phyloP scores from a whole-genome alignment of 2,113 vertebrate species.

The Callipepla squamata region DNA sequence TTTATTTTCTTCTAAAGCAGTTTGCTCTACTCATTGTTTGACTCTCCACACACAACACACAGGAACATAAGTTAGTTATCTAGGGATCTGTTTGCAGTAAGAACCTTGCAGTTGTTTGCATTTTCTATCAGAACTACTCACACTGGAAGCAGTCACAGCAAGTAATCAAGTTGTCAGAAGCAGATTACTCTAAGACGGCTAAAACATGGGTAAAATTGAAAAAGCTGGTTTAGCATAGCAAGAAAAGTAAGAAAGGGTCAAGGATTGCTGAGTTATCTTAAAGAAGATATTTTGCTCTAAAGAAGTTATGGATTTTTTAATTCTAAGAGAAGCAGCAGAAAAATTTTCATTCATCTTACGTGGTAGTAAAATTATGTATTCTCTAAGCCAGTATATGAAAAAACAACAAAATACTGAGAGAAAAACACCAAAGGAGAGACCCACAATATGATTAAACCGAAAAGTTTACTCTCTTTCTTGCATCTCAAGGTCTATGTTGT shows the following conservation, averaged over 20 bases:
- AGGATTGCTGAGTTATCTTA: not conserved
- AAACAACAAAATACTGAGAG: not conserved
- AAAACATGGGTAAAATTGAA: accelerated
- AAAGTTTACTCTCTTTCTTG: not conserved
- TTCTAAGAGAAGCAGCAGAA: not conserved
- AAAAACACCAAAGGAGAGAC: not conserved
- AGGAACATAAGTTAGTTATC: not conserved
- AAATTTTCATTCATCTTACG: not conserved
- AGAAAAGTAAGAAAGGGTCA: not conserved
- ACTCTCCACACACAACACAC: accelerated
- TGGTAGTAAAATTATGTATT: not conserved
- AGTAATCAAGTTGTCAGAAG: not conserved
- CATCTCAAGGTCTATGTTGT: not conserved
- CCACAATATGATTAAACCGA: not conserved
- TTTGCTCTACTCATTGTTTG: not conserved
- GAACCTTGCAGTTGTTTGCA: not conserved
- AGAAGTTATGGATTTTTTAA: not conserved
- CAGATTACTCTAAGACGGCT: not conserved
- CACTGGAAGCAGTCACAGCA: not conserved
- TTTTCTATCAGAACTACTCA: not conserved
- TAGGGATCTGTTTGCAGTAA: not conserved
- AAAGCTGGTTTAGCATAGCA: not conserved
- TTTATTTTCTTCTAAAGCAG: not conserved
- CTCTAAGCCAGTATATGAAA: not conserved
- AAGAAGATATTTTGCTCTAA: not conserved